phyloP scores from a whole-genome alignment of 1,140 invertebrate species.

The Achatina immaculata region DNA sequence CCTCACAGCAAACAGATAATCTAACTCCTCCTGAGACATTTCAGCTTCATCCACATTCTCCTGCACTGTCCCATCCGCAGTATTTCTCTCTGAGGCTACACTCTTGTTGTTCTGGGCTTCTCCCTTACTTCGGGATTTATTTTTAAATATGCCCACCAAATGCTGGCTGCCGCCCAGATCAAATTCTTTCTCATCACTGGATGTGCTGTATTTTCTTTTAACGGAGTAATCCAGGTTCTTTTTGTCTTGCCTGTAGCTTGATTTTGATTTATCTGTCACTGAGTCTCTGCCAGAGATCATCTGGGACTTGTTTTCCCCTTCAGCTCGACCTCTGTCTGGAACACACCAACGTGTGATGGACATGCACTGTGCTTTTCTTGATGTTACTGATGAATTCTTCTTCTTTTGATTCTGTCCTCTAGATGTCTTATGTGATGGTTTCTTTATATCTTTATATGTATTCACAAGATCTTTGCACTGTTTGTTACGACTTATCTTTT shows the following conservation, averaged over 20 bases:
- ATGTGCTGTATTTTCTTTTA: neutral
- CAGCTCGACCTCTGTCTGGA: neutral
- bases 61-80: neutral
- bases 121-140: neutral
- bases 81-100: neutral
- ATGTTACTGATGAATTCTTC: neutral
- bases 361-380: neutral
- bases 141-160: neutral
- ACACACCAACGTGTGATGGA: neutral
- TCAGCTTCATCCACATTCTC: neutral
- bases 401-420: no score
- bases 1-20: constrained; percentile 7
- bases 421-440: no score
- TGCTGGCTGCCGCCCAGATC: neutral
- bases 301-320: neutral
- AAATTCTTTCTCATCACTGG: neutral
- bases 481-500: no score
- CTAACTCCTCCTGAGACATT: constrained; percentile 17
- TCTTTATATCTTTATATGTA: no score
- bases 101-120: neutral
- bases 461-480: no score
- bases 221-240: neutral
- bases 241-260: neutral
- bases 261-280: neutral
- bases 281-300: no score